phyloP scores from a whole-genome alignment of 1,140 invertebrate species.

The Drosophila micromelanica region DNA sequence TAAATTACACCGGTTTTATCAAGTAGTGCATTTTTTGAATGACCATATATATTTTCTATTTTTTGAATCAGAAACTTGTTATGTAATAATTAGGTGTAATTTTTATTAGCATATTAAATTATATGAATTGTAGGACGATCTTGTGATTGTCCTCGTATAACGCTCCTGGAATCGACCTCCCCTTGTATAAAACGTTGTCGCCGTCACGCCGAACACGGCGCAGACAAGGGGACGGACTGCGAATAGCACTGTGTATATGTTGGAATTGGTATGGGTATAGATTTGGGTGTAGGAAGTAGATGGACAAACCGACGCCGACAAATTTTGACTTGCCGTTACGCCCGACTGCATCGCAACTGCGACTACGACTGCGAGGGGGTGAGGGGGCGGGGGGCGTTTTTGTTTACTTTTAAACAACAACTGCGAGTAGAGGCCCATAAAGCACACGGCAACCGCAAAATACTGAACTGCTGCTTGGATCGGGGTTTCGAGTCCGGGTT shows the following conservation, averaged over 20 bases:
- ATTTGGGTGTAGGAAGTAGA: constrained; percentile 33
- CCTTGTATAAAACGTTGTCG: constrained; percentile 11
- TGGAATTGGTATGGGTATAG: background rate
- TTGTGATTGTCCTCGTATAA: background rate
- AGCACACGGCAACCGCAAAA: constrained; percentile 67
- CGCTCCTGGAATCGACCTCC: constrained; percentile 15
- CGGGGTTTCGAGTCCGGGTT: background rate
- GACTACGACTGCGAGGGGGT: background rate
- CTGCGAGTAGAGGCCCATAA: constrained; percentile 40
- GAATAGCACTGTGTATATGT: background rate
- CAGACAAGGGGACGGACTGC: background rate
- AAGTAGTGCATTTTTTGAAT: too few relatives aligned
- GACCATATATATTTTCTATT: too few relatives aligned
- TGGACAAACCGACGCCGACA: constrained; percentile 50
- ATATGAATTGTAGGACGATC: background rate
- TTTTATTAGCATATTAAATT: too few relatives aligned
- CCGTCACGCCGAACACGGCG: constrained; percentile 18
- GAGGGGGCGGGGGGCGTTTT: constrained; percentile 4
- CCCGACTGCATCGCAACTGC: constrained; percentile 50
- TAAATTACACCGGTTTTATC: too few relatives aligned
- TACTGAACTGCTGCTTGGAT: constrained; percentile 27
- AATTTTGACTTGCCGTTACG: constrained; percentile 74
- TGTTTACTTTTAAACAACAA: constrained; percentile 55
- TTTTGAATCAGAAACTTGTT: too few relatives aligned
- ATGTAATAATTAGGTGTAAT: too few relatives aligned